Evolutionary conservation across 2,113 vertebrate species (phyloP).

Genomic region (Eubucco bourcierii): DNA sequence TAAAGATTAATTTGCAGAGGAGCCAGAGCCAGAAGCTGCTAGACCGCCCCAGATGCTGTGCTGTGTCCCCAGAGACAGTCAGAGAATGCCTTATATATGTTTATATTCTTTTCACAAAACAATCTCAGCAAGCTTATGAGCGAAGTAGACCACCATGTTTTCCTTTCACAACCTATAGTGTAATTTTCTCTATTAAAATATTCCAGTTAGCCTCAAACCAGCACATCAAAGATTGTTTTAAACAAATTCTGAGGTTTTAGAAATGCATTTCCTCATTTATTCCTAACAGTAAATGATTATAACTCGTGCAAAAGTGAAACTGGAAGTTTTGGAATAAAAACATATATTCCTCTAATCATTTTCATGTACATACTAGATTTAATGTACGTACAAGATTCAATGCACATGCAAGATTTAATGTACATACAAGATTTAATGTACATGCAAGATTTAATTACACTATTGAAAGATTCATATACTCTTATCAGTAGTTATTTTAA

Average conservation of each 20-base stretch:
- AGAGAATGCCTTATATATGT: too few relatives aligned
- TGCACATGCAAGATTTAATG: too few relatives aligned
- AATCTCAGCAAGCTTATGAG: too few relatives aligned
- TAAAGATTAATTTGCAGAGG: too few relatives aligned
- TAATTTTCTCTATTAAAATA: too few relatives aligned
- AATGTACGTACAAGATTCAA: neutral
- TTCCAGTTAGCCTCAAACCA: too few relatives aligned
- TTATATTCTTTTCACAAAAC: too few relatives aligned
- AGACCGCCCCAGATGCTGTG: too few relatives aligned
- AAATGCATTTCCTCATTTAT: neutral
- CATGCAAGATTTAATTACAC: neutral
- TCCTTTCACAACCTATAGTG: too few relatives aligned
- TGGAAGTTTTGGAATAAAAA: neutral
- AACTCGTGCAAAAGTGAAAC: neutral
- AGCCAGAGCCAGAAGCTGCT: too few relatives aligned
- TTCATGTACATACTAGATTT: neutral
- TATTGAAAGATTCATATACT: neutral
- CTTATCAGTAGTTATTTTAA: neutral
- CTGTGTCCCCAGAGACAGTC: too few relatives aligned
- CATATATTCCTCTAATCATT: neutral
- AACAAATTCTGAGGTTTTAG: neutral
- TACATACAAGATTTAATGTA: neutral
- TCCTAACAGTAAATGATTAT: neutral
- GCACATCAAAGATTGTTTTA: neutral
- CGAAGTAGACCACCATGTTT: too few relatives aligned